These are phyloP conservation scores for Phytoseiulus persimilis DNA, from an alignment of 2,888 invertebrate species.

Conservation along the genomic window DNA sequence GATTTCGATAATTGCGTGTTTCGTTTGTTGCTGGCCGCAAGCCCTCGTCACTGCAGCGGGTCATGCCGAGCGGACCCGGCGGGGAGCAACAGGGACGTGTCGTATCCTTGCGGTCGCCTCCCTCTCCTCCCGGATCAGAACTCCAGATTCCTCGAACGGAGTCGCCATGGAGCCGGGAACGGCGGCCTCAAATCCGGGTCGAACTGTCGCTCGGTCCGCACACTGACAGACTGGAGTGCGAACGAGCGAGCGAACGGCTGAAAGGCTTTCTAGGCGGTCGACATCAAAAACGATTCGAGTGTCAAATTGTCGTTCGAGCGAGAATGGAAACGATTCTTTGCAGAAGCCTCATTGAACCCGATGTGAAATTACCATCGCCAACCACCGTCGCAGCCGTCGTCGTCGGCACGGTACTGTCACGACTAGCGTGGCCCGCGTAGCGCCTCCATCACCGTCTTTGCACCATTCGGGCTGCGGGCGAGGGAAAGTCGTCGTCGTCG, in stretches of 20 bases:
- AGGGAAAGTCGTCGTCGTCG: neutral
- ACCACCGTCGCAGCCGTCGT: neutral
- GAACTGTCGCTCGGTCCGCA: neutral
- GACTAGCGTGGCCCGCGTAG: neutral
- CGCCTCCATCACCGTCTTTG: neutral
- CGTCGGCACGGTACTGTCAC: neutral
- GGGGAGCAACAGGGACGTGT: too few species aligned
- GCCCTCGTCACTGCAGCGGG: too few species aligned
- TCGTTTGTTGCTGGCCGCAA: neutral
- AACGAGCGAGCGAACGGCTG: neutral
- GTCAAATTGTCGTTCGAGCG: neutral
- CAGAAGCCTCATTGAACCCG: slow-evolving; percentile 18
- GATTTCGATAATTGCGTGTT: neutral
- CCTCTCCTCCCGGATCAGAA: too few species aligned
- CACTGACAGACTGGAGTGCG: neutral
- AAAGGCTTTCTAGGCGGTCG: neutral
- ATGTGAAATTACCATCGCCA: slow-evolving; percentile 25
- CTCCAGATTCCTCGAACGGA: too few species aligned
- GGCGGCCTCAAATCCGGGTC: neutral
- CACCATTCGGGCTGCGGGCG: neutral
- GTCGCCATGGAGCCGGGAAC: too few species aligned
- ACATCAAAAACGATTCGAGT: neutral
- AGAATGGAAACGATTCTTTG: neutral
- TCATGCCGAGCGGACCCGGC: too few species aligned
- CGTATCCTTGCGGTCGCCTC: too few species aligned